Conservation (phyloP, 1,140 invertebrate genomes). For the Plutomurus gul region DNA sequence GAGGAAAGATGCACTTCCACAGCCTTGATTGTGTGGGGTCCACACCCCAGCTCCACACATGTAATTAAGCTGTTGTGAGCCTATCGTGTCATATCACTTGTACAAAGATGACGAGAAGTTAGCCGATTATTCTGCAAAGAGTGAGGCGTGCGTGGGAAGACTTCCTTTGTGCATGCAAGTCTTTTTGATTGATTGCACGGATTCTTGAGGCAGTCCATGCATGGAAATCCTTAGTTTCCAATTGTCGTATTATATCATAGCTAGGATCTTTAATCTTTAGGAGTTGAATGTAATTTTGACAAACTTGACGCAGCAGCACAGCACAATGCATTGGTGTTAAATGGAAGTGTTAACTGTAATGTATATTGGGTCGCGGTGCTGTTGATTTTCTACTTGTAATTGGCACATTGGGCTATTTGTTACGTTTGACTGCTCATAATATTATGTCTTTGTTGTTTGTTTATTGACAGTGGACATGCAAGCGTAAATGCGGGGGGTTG, state of each 20-base stretch:
- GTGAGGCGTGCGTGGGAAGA: background rate
- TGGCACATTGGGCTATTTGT: too few relatives aligned
- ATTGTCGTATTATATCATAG: slow-evolving; percentile 12
- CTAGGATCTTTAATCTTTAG: background rate
- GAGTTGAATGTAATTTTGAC: background rate
- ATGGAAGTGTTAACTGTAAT: background rate
- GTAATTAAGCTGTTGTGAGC: slow-evolving; percentile 23
- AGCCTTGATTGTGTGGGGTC: slow-evolving; percentile 18
- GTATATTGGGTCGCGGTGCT: too few relatives aligned
- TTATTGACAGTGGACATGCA: too few relatives aligned
- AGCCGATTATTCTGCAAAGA: slow-evolving; percentile 3
- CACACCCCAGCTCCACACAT: slow-evolving; percentile 12
- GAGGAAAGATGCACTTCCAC: slow-evolving; percentile 22
- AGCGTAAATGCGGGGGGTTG: too few relatives aligned
- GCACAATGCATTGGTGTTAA: too few relatives aligned
- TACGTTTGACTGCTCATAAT: too few relatives aligned
- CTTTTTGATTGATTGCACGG: slow-evolving; percentile 15
- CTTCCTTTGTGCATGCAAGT: background rate
- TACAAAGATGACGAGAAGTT: background rate
- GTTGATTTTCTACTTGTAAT: too few relatives aligned
- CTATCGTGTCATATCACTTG: slow-evolving; percentile 10
- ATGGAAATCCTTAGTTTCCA: too few relatives aligned
- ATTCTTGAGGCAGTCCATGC: background rate
- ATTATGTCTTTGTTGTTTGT: too few relatives aligned
- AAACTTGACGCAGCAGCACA: too few relatives aligned